phyloP scores from a whole-genome alignment of 1,140 invertebrate genomes.

The Drosophila burlai region DNA sequence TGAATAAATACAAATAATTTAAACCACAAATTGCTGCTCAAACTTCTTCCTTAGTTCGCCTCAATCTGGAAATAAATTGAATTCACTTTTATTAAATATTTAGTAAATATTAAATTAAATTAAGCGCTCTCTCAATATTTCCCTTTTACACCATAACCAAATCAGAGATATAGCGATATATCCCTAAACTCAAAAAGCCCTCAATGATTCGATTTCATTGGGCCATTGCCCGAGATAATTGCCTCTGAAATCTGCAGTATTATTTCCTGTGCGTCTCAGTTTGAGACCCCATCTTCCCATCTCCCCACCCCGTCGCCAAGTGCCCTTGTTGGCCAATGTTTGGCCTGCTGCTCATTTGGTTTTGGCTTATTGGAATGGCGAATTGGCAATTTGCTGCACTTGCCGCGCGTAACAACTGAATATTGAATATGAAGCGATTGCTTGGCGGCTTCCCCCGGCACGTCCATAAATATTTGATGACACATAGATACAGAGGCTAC shows the following conservation, averaged over 20 bases:
- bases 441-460: slow-evolving; percentile 60
- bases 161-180: neutral
- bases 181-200: neutral
- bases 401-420: slow-evolving; percentile 64
- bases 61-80: rapidly evolving
- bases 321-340: slow-evolving; percentile 36
- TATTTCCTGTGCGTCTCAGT: neutral
- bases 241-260: slow-evolving; percentile 6
- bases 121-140: too few relatives aligned
- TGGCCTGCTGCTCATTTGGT: slow-evolving; percentile 58
- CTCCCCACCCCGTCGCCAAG: neutral
- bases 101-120: too few relatives aligned
- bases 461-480: slow-evolving; percentile 62
- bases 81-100: too few relatives aligned
- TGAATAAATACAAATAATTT: neutral
- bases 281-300: neutral
- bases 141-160: neutral
- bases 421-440: slow-evolving; percentile 66
- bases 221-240: slow-evolving; percentile 21
- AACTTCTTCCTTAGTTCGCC: neutral
- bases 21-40: neutral
- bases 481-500: slow-evolving; percentile 12
- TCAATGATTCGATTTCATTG: slow-evolving; percentile 23
- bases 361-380: slow-evolving; percentile 62
- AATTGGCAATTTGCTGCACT: slow-evolving; percentile 65